These are phyloP conservation scores for Spongilla lacustris DNA, from an alignment of 37 sponge, comb jelly and placozoan species.

Conservation along the genomic window DNA sequence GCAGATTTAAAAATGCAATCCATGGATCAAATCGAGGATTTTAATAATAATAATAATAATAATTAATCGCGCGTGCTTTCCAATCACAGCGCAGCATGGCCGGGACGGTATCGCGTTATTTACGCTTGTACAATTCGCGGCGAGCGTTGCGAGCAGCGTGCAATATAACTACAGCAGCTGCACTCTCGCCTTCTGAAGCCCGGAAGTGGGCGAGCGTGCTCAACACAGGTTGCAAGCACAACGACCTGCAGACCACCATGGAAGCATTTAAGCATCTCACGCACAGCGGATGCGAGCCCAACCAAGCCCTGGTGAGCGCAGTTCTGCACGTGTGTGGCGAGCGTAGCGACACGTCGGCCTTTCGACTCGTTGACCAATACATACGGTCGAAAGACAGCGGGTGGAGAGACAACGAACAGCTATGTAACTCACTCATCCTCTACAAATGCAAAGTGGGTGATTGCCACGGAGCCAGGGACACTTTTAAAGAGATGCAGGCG, in stretches of 20 bases:
- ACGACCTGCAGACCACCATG: background rate
- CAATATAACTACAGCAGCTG: background rate
- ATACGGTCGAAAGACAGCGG: background rate
- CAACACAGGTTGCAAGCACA: background rate
- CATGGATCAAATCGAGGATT: too few relatives aligned
- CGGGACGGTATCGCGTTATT: background rate
- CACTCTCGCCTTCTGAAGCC: background rate
- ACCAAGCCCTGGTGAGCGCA: background rate
- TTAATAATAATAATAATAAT: too few relatives aligned
- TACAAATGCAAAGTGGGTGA: background rate
- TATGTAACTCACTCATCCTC: background rate
- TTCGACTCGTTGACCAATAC: background rate
- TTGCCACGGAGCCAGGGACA: background rate
- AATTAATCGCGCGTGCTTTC: background rate
- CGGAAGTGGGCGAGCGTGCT: background rate
- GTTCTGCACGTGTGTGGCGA: background rate
- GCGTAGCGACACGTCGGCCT: background rate
- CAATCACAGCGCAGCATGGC: background rate
- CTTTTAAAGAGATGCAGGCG: background rate
- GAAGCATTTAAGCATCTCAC: background rate
- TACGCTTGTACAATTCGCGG: background rate
- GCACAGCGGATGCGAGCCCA: background rate
- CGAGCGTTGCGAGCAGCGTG: background rate
- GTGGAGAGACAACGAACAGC: background rate
- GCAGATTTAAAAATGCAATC: too few relatives aligned